phyloP scores from a whole-genome alignment of 2,888 invertebrate genomes.

The Trichogramma evanescens region DNA sequence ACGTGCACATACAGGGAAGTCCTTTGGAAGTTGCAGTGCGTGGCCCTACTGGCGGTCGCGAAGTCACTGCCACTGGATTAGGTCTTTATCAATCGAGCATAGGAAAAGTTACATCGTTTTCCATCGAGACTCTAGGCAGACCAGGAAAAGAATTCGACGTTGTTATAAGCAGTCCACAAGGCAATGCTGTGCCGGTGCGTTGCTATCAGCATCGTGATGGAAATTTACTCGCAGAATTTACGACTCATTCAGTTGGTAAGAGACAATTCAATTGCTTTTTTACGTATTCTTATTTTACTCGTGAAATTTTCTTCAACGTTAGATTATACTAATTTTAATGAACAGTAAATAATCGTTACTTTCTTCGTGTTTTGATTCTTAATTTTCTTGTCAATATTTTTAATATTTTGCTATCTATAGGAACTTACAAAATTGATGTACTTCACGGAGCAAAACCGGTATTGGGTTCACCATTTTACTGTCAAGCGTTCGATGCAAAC shows the following conservation, averaged over 20 bases:
- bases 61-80: constrained; percentile 69
- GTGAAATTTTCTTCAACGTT: neutral
- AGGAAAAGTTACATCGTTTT: constrained; percentile 76
- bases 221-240: constrained; percentile 88
- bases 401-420: constrained; percentile 23
- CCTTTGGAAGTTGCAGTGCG: constrained; percentile 56
- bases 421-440: constrained; percentile 64
- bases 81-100: constrained; percentile 82
- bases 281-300: neutral
- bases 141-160: constrained; percentile 87
- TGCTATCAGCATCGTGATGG: constrained; percentile 97
- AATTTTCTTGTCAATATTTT: neutral
- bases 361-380: neutral
- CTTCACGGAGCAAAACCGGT: constrained; percentile 84
- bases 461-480: constrained; percentile 87
- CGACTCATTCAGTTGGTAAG: constrained; percentile 66
- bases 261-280: neutral
- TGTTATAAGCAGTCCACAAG: constrained; percentile 74
- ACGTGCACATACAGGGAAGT: constrained; percentile 63
- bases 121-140: constrained; percentile 79
- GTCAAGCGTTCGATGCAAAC: constrained; percentile 84
- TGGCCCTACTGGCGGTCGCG: constrained; percentile 62
- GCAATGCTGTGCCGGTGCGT: constrained; percentile 76
- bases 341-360: neutral
- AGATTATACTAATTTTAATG: neutral